Evolutionary conservation across 2,113 vertebrate species (phyloP), one percentile per base, ranked within the genome.

Genomic region (Lagopus leucura): DNA sequence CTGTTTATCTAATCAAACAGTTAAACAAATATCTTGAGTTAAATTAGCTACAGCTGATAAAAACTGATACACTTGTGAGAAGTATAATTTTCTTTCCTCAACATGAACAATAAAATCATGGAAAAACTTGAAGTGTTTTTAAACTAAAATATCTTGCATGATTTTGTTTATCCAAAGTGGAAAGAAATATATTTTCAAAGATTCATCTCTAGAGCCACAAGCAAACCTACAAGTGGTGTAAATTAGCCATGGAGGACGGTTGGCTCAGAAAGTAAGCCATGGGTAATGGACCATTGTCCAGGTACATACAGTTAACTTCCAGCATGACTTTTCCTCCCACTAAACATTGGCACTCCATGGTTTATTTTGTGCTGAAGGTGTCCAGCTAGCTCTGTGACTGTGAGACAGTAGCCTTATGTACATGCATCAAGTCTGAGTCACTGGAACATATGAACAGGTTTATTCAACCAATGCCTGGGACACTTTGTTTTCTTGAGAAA

Each of bases 211-310:
- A 65, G 34, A 60, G 55, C 9, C 4, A 1, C 8, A 3, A 63
- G 5, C 3, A 71, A 52, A 58, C 57, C 16, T 13, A 18, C 3
- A 45, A 47, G 25, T 16, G 9, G 20, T 65, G 5, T n/a, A 14
- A 73, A 55, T 13, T 12, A 27, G 43, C 13, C 6, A 30, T 8
- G 28, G 24, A 17, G 6, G 12, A 22, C 15, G 24, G 10, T 11
- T 69, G 38, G 8, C 54, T 81, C 66, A 30, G 32, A 82, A 82
- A 52, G 11, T 6, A n/a, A 28, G 1, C 1, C 7, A 12, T 25
- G 21, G 32, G 9, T 8, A 8, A 7, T 2, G 4, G 19, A 6
- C 1, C 6, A n/a, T 2, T 7, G 19, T 28, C 8, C 32, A 70
- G 21, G 4, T 24, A 45, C 22, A 10, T 13, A 15, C 2, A 81